These are phyloP conservation scores for Ernsta delagoae DNA, from an alignment of 2,888 invertebrate genomes.

Conservation along the genomic window DNA sequence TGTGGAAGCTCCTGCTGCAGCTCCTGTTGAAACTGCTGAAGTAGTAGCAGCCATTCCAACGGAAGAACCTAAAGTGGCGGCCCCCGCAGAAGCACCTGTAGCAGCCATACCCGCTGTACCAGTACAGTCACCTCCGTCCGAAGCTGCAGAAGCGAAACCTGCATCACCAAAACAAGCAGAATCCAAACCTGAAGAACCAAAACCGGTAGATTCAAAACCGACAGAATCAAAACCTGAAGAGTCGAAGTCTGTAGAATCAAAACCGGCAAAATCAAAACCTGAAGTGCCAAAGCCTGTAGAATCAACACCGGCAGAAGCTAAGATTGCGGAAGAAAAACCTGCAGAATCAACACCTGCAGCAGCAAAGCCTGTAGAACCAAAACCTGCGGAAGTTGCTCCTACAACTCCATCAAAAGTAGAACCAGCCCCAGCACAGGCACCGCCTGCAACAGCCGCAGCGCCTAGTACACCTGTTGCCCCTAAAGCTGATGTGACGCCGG, in stretches of 20 bases:
- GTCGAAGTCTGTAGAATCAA: conserved; percentile 21
- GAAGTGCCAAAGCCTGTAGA: conserved; percentile 37
- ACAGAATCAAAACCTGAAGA: conserved; percentile 13
- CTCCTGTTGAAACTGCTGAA: no score
- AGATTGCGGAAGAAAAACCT: conserved; percentile 23
- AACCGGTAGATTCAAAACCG: conserved; percentile 8
- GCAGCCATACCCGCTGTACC: conserved; percentile 42
- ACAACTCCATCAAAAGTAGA: conserved; percentile 37
- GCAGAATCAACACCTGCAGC: conserved; percentile 14
- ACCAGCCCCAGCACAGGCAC: conserved; percentile 29
- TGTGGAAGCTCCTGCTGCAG: neutral
- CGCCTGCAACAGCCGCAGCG: conserved; percentile 34
- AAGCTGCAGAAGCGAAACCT: conserved; percentile 25
- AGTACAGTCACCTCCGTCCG: conserved; percentile 18
- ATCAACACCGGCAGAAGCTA: neutral
- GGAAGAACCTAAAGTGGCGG: conserved; percentile 6
- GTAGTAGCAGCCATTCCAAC: conserved; percentile 9
- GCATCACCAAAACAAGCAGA: neutral
- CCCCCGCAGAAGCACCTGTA: neutral
- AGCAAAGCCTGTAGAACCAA: neutral
- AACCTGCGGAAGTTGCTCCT: conserved; percentile 41
- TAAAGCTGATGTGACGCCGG: conserved; percentile 46
- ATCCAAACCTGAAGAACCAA: conserved; percentile 24
- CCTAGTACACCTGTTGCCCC: conserved; percentile 38
- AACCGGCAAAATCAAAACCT: neutral